These are phyloP conservation scores for Nycticebus coucang DNA, from an alignment of 2,113 vertebrate species.

Conservation along the genomic window DNA sequence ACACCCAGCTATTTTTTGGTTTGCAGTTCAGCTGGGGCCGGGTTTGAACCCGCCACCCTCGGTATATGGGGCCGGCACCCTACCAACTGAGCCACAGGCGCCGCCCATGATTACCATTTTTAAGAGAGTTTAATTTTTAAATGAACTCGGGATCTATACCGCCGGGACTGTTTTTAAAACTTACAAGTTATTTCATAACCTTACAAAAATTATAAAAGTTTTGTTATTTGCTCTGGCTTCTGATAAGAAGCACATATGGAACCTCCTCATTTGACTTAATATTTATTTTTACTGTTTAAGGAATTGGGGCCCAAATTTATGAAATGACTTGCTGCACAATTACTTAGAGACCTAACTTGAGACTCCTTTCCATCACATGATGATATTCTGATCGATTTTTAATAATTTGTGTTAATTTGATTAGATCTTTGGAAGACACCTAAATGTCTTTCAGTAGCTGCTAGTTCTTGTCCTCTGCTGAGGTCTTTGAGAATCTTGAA, in stretches of 20 bases:
- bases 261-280: background rate
- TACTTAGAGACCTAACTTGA: background rate
- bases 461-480: constrained; percentile 2
- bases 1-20: too few species aligned
- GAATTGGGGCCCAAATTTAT: constrained; percentile 39
- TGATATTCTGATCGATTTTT: constrained; percentile 11
- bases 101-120: constrained; percentile 59
- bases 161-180: constrained; percentile 59
- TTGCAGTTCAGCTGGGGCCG: too few species aligned
- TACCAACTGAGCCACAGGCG: too few species aligned
- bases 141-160: constrained; percentile 20
- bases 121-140: constrained; percentile 69
- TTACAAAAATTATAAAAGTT: constrained; percentile 25
- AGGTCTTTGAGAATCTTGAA: constrained; percentile 9
- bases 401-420: constrained; percentile 1
- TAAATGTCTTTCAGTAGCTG: constrained; percentile 11
- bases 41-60: too few species aligned
- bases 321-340: background rate
- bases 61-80: too few species aligned
- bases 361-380: background rate
- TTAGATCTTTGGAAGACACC: background rate
- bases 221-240: constrained; percentile 49
- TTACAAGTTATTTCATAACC: constrained; percentile 22
- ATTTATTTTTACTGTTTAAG: constrained; percentile 47
- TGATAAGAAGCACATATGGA: constrained; percentile 36